These are phyloP conservation scores for Carlito syrichta DNA, from an alignment of 2,113 vertebrate species.

Conservation along the genomic window DNA sequence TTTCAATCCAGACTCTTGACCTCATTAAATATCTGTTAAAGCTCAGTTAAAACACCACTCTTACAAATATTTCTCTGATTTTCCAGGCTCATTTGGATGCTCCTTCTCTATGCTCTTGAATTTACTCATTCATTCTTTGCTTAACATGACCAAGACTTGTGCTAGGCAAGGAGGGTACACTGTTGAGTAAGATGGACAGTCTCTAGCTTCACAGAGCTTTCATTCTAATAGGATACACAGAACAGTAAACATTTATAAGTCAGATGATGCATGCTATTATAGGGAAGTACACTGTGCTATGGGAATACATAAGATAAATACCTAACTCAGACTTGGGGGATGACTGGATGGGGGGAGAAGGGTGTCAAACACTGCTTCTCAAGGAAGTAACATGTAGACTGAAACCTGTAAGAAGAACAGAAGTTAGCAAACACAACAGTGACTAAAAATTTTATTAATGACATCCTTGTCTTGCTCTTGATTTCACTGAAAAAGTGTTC, in stretches of 20 bases:
- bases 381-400: conserved; percentile 60
- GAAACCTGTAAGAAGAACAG: conserved; percentile 64
- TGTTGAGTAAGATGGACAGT: background rate
- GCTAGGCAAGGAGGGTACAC: background rate
- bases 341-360: background rate
- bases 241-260: conserved; percentile 22
- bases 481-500: conserved; percentile 23
- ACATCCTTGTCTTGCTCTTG: conserved; percentile 21
- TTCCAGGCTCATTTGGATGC: background rate
- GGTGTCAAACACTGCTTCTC: conserved; percentile 61
- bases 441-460: conserved; percentile 32
- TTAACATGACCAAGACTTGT: background rate
- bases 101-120: background rate
- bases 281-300: background rate
- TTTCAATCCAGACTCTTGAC: conserved; percentile 27
- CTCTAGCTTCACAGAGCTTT: conserved; percentile 1
- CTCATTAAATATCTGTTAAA: conserved; percentile 10
- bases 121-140: conserved; percentile 3
- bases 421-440: conserved; percentile 63
- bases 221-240: conserved; percentile 37
- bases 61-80: conserved; percentile 29
- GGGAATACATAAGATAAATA: conserved; percentile 58
- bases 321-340: conserved; percentile 58
- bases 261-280: background rate
- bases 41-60: conserved; percentile 1